phyloP scores from a whole-genome alignment of 92 coral and sea anemone genomes.

The Porites cylindrica region DNA sequence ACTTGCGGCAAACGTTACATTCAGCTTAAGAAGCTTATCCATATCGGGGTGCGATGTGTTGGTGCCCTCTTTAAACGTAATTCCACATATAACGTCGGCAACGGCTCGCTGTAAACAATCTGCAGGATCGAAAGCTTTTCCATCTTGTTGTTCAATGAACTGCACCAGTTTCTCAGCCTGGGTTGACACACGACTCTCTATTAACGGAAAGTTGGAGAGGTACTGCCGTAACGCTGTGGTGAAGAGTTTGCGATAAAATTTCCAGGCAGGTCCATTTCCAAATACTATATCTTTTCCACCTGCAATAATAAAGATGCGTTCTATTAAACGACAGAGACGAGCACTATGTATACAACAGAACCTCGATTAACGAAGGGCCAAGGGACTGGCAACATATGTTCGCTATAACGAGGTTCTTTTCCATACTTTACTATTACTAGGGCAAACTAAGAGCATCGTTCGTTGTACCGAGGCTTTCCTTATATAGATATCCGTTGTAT shows the following conservation, averaged over 20 bases:
- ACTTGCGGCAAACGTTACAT: not conserved
- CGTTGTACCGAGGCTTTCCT: no score
- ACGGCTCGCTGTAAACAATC: slow-evolving; percentile 58
- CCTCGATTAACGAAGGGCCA: no score
- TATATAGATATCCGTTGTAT: no score
- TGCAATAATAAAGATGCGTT: not conserved
- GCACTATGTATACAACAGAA: no score
- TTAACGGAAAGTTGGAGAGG: slow-evolving; percentile 27
- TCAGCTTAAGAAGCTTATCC: slow-evolving; percentile 12
- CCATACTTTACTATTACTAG: no score
- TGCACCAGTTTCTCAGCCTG: slow-evolving; percentile 57
- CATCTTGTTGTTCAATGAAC: slow-evolving; percentile 44
- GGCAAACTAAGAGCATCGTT: no score
- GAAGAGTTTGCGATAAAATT: slow-evolving; percentile 64
- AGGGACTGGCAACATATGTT: no score
- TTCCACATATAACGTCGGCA: slow-evolving; percentile 67
- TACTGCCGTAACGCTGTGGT: slow-evolving; percentile 64
- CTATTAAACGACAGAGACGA: no score
- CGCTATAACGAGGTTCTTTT: no score
- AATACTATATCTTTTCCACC: slow-evolving; percentile 37
- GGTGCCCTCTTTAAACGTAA: slow-evolving; percentile 65
- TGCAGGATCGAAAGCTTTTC: slow-evolving; percentile 65
- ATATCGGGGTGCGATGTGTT: slow-evolving; percentile 55
- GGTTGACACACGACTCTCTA: slow-evolving; percentile 57
- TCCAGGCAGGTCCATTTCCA: slow-evolving; percentile 83